phyloP scores from a whole-genome alignment of 2,888 invertebrate genomes.

The Invenusta paracnida region DNA sequence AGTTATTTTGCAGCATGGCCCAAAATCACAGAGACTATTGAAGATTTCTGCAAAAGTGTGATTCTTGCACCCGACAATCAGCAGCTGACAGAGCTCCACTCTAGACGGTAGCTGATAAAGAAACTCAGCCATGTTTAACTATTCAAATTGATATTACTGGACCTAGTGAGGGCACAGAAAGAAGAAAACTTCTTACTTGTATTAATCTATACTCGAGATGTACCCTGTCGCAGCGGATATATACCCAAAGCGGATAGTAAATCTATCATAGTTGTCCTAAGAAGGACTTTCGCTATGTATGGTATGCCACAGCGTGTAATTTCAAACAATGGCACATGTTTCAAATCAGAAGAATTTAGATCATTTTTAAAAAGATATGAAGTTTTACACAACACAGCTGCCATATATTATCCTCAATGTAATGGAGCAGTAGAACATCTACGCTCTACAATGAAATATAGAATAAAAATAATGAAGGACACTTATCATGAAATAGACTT shows the following conservation, averaged over 20 bases:
- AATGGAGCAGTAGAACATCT: too few species aligned
- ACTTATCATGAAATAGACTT: too few species aligned
- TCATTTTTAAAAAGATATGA: too few species aligned
- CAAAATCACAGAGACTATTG: background rate
- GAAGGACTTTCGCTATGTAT: background rate
- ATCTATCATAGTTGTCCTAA: background rate
- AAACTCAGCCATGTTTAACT: background rate
- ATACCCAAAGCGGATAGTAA: background rate
- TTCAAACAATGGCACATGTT: background rate
- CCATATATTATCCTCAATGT: too few species aligned
- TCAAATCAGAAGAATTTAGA: background rate
- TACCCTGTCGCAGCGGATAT: background rate
- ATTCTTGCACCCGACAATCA: background rate
- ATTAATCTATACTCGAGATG: background rate
- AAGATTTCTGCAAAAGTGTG: background rate
- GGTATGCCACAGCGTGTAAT: background rate
- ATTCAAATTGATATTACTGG: background rate
- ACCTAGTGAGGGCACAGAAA: background rate
- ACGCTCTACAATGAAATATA: too few species aligned
- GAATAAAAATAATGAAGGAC: too few species aligned
- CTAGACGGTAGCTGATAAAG: background rate
- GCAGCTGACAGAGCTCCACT: background rate
- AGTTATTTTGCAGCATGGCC: background rate
- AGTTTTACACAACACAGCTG: too few species aligned
- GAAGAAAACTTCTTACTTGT: background rate